Evolutionary conservation across 2,888 invertebrate genomes (phyloP).

Genomic region (Idaea aversata): DNA sequence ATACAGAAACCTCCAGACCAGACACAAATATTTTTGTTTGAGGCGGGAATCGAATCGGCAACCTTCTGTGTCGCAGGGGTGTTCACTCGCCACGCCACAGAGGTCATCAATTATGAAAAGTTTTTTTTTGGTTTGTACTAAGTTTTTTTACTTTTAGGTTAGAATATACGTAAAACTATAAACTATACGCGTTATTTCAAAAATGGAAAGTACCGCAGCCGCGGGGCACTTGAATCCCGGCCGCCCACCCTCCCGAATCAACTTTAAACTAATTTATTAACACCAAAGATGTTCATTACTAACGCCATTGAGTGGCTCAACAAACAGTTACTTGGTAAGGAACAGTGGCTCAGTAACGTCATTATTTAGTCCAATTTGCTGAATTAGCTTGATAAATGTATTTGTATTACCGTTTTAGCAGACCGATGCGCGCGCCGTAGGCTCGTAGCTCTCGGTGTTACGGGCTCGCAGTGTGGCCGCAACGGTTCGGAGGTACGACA

Average conservation of each 20-base stretch:
- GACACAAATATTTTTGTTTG: too few species aligned
- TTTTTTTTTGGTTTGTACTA: not conserved
- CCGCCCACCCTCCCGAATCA: slow-evolving; percentile 41
- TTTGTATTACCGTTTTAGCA: slow-evolving; percentile 73
- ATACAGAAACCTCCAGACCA: too few species aligned
- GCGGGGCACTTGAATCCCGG: slow-evolving; percentile 34
- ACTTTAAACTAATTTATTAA: slow-evolving; percentile 64
- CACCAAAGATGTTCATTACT: slow-evolving; percentile 57
- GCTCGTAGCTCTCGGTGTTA: slow-evolving; percentile 41
- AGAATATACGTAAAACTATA: not conserved
- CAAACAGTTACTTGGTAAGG: slow-evolving; percentile 51
- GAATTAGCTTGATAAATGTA: slow-evolving; percentile 77
- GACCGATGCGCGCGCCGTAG: slow-evolving; percentile 73
- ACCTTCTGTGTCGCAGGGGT: too few species aligned
- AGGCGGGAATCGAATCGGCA: too few species aligned
- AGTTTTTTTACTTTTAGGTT: not conserved
- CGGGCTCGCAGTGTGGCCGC: slow-evolving; percentile 54
- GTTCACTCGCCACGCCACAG: too few species aligned
- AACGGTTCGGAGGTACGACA: slow-evolving; percentile 40
- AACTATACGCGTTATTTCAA: slow-evolving; percentile 13
- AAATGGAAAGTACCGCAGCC: slow-evolving; percentile 38
- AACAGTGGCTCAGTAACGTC: slow-evolving; percentile 60
- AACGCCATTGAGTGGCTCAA: slow-evolving; percentile 53
- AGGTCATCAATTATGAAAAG: not conserved
- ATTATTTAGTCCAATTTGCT: slow-evolving; percentile 77